Conservation (phyloP, 2,888 invertebrate genomes). For the Boloria euphrosyne region DNA sequence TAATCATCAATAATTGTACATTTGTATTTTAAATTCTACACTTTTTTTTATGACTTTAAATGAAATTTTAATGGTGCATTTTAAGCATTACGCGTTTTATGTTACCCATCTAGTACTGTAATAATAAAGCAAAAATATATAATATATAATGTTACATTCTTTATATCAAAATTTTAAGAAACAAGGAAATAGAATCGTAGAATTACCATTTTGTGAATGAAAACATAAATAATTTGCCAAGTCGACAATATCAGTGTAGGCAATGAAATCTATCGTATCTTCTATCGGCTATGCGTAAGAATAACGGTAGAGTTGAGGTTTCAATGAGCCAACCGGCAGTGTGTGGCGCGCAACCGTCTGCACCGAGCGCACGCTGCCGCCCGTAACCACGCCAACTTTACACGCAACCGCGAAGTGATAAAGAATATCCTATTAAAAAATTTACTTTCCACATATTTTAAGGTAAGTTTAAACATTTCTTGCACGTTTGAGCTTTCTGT, state of each 20-base stretch:
- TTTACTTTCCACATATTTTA: conserved; percentile 17
- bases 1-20: no score
- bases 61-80: no score
- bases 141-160: no score
- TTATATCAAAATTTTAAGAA: no score
- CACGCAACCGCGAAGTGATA: conserved; percentile 46
- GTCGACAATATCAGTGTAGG: conserved; percentile 25
- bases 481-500: conserved; percentile 12
- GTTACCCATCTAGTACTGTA: no score
- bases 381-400: conserved; percentile 53
- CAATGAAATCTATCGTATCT: conserved; percentile 37
- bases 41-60: no score
- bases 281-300: conserved; percentile 73
- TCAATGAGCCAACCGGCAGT: conserved; percentile 78
- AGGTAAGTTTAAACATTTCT: conserved; percentile 35
- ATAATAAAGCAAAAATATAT: no score
- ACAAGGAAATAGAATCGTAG: no score
- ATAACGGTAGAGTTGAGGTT: conserved; percentile 68
- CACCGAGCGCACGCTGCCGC: conserved; percentile 59
- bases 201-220: not conserved
- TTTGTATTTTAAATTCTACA: no score
- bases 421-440: not conserved
- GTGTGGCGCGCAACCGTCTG: conserved; percentile 65
- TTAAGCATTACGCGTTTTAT: no score
- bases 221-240: not conserved